Conservation (phyloP, 2,113 vertebrate species). For the Psettodes erumei region DNA sequence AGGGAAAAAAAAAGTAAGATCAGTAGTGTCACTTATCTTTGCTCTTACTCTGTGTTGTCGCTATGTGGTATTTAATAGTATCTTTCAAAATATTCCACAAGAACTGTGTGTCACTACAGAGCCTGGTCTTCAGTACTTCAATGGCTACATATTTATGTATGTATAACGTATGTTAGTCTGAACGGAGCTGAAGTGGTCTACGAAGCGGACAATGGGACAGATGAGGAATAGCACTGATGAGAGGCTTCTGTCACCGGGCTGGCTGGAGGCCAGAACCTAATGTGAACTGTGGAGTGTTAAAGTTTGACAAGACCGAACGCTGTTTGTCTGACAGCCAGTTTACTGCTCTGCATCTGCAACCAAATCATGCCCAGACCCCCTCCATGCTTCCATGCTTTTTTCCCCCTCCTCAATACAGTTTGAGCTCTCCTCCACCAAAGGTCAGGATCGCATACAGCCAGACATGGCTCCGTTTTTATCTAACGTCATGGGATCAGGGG, state of each 20-base stretch:
- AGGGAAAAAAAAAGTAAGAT: conserved; percentile 16
- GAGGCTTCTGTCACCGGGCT: conserved; percentile 65
- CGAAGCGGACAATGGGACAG: conserved; percentile 62
- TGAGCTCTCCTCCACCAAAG: not conserved
- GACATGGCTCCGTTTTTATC: no score
- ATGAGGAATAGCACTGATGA: conserved; percentile 70
- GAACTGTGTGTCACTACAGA: conserved; percentile 11
- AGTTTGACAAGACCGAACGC: conserved; percentile 60
- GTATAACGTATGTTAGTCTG: conserved; percentile 30
- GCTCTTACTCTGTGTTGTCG: not conserved
- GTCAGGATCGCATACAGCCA: no score
- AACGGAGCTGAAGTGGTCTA: conserved; percentile 36
- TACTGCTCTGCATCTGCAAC: conserved; percentile 32
- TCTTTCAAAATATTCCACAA: conserved; percentile 6
- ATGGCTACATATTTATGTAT: not conserved
- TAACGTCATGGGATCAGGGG: no score
- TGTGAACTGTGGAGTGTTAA: conserved; percentile 64
- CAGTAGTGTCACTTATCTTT: conserved; percentile 34
- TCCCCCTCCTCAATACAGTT: not conserved
- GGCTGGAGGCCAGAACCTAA: conserved; percentile 65
- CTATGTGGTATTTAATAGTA: conserved; percentile 6
- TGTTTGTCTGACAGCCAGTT: conserved; percentile 55
- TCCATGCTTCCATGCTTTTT: not conserved
- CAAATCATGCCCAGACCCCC: conserved; percentile 52
- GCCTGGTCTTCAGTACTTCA: conserved; percentile 7